phyloP scores from a whole-genome alignment of 2,888 invertebrate species.

The Agrochola litura region DNA sequence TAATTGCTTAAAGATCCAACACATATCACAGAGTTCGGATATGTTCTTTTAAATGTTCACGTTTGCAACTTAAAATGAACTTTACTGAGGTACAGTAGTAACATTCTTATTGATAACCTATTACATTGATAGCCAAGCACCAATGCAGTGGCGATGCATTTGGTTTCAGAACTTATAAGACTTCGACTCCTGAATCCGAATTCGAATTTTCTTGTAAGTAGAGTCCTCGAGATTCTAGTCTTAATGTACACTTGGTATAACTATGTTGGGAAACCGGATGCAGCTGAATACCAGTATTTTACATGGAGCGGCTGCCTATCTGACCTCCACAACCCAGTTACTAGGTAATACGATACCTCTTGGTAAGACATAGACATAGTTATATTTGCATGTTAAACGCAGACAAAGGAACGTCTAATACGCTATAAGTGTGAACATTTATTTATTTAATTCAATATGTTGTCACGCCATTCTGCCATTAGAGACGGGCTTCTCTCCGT shows the following conservation, averaged over 20 bases:
- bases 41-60: neutral
- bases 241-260: no score
- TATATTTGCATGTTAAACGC: slow-evolving; percentile 31
- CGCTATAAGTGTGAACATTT: slow-evolving; percentile 41
- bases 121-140: neutral
- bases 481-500: slow-evolving; percentile 16
- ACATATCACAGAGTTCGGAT: neutral
- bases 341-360: no score
- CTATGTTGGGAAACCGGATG: no score
- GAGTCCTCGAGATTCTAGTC: no score
- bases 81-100: neutral
- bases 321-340: no score
- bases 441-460: slow-evolving; percentile 42
- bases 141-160: neutral
- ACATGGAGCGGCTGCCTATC: no score
- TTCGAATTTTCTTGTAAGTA: no score
- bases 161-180: no score
- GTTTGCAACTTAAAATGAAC: neutral
- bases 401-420: slow-evolving; percentile 28
- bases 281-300: no score
- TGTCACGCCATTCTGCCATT: slow-evolving; percentile 50
- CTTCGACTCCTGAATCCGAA: no score
- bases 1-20: neutral
- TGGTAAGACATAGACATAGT: neutral
- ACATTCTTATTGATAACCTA: neutral